These are phyloP conservation scores for Arenaria interpres DNA, from an alignment of 2,113 vertebrate genomes.

Conservation along the genomic window DNA sequence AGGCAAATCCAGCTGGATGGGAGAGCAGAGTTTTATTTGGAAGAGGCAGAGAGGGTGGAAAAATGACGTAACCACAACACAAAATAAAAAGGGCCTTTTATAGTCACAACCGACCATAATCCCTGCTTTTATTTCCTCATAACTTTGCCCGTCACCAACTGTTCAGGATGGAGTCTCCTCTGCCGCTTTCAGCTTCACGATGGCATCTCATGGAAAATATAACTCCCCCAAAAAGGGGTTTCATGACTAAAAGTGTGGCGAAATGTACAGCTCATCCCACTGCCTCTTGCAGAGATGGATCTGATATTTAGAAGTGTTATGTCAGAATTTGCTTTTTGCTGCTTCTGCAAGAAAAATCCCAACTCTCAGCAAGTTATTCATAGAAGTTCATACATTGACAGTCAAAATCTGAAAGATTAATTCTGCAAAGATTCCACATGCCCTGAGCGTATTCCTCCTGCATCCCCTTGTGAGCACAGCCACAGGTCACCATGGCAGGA, in stretches of 20 bases:
- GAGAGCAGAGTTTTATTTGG: not conserved
- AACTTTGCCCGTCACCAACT: not conserved
- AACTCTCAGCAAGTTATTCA: not conserved
- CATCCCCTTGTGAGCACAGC: fast-evolving
- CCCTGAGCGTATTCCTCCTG: not conserved
- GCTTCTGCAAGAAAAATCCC: not conserved
- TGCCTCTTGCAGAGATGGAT: not conserved
- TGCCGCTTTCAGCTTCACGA: not conserved
- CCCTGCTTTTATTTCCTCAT: not conserved
- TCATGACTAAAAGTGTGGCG: not conserved
- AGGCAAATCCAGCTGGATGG: not conserved
- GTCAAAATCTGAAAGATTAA: not conserved
- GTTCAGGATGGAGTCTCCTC: not conserved
- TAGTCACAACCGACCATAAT: fast-evolving
- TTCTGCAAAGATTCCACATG: not conserved
- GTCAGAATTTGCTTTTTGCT: not conserved
- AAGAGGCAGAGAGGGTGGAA: not conserved
- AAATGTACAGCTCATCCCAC: not conserved
- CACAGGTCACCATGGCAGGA: fast-evolving
- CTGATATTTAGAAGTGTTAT: not conserved
- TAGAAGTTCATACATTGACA: not conserved
- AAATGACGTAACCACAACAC: fast-evolving
- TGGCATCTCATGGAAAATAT: not conserved
- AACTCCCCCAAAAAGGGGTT: not conserved
- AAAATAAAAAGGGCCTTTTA: not conserved